Evolutionary conservation across 2,113 vertebrate genomes (phyloP).

Genomic region (Cyanocitta stelleri): DNA sequence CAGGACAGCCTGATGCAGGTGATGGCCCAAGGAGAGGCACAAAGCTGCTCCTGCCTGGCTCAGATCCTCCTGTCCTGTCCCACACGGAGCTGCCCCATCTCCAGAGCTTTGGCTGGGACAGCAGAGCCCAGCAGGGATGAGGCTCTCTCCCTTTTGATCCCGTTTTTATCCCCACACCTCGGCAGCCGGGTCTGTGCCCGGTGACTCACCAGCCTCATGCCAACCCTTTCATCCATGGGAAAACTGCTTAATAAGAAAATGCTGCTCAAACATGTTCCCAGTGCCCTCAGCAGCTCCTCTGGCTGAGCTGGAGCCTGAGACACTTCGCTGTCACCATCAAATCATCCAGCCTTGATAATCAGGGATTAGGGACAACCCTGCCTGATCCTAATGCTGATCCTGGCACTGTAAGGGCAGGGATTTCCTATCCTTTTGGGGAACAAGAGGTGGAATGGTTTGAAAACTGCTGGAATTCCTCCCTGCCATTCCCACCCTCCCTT

Average conservation of each 20-base stretch:
- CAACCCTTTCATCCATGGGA: not conserved
- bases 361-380: not conserved
- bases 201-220: not conserved
- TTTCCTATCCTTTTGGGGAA: not conserved
- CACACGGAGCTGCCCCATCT: not conserved
- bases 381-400: not conserved
- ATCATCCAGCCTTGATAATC: not conserved
- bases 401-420: not conserved
- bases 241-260: not conserved
- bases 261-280: not conserved
- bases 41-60: not conserved
- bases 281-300: not conserved
- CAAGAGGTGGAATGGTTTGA: not conserved
- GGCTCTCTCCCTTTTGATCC: not conserved
- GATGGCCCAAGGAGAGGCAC: not conserved
- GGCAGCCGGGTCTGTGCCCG: not conserved
- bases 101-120: not conserved
- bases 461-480: not conserved
- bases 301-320: not conserved
- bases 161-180: not conserved
- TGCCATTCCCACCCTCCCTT: not conserved
- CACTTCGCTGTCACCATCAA: not conserved
- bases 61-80: not conserved
- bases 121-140: not conserved
- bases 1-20: not conserved